These are phyloP conservation scores for Limnephilus lunatus DNA, from an alignment of 2,888 invertebrate species.

Conservation along the genomic window DNA sequence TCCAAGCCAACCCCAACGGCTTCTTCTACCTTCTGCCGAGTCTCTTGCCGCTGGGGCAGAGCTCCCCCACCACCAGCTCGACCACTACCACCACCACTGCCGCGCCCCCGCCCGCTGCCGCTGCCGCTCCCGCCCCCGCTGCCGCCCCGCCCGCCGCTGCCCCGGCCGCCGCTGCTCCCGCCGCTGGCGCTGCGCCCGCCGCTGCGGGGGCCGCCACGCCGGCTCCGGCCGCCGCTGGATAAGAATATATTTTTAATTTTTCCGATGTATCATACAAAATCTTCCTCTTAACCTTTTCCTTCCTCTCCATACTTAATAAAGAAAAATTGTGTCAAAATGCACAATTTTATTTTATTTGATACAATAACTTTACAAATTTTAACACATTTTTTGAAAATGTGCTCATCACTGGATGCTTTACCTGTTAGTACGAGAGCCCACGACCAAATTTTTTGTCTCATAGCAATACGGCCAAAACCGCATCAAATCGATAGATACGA, in stretches of 20 bases:
- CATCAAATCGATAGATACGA: too few relatives aligned
- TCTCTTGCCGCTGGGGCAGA: conserved; percentile 39
- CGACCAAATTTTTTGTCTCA: too few relatives aligned
- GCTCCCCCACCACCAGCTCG: neutral
- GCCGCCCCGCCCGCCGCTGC: conserved; percentile 13
- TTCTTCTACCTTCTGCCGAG: conserved; percentile 50
- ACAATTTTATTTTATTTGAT: too few relatives aligned
- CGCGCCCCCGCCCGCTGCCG: neutral
- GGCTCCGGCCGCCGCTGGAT: conserved; percentile 19
- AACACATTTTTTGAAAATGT: too few relatives aligned
- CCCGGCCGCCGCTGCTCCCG: conserved; percentile 21
- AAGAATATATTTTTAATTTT: neutral
- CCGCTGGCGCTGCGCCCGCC: conserved; percentile 38
- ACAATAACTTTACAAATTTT: too few relatives aligned
- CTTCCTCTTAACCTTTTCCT: too few relatives aligned
- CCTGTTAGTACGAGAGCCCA: too few relatives aligned
- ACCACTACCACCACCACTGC: conserved; percentile 20
- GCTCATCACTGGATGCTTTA: too few relatives aligned
- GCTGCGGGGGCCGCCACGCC: neutral
- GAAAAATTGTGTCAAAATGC: too few relatives aligned
- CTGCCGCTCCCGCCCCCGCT: conserved; percentile 17
- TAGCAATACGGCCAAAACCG: too few relatives aligned
- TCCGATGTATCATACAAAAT: neutral
- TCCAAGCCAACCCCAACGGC: conserved; percentile 17
- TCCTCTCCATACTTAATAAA: too few relatives aligned